Base-by-base conservation (phyloP, 35 echinoderm and acorn worm genomes). In the Lytechinus variegatus region DNA sequence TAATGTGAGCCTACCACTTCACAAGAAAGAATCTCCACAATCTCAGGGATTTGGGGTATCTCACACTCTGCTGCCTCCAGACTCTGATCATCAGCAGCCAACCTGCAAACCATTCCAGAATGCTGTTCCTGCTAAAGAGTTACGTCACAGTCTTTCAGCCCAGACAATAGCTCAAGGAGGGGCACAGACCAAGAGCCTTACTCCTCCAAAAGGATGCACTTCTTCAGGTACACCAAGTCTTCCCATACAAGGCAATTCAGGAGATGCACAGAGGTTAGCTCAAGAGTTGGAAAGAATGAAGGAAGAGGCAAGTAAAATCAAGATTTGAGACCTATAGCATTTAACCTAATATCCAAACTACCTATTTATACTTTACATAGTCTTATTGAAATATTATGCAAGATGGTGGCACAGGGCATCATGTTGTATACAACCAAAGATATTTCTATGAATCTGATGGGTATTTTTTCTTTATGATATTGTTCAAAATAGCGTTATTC, bases 251-350 rank as follows among this genome's bases (percentile, higher is more conserved):
- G 52, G 89, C 28, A 54, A 96, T 12, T 92, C 94, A 27, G 87
- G 92, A 11, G 53, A 86, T 5, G 56, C 96, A 14, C 87, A 95
- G 72, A 28, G 29, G 61, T 87, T 96, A 21, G 95, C 95, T 21
- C 98, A 99, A 55, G 91, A 99, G 89, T 12, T 99, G 87, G 98
- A 96, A 51, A 96, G 57, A 55, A 95, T 89, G 54, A 95, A 87
- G 60, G n/a, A 54, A 86, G 97, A 99, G 87, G 66, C 66, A 79
- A 79, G 66, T 79, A 79, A 79, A 79, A 24, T 79, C 16, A 79
- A 79, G 19, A 79, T 24, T n/a, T 6, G n/a, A 79, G n/a, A 24
- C 8, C 57, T 16, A 60, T 16, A 60, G 10, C 16, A 60, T 60
- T 60, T 60, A 60, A 12, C 16, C 16, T 10, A 10, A 60, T 10